These are phyloP conservation scores for Leptatherina wallacei DNA, from an alignment of 2,797 vertebrate species.

Conservation along the genomic window DNA sequence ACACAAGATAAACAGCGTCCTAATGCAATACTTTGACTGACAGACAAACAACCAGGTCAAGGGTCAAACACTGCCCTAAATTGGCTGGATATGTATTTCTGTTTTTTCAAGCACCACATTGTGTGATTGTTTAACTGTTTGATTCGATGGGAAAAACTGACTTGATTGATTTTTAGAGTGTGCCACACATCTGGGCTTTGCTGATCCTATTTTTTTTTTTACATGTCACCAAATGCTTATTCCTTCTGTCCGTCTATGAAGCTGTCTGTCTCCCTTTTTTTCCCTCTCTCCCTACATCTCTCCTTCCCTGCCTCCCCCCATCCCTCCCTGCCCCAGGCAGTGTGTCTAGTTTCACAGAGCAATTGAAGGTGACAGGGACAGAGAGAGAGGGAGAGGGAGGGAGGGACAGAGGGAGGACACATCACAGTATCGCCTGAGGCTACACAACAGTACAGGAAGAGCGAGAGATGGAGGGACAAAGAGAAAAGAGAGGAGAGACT, in stretches of 20 bases:
- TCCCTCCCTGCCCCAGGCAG: constrained; percentile 75
- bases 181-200: constrained; percentile 26
- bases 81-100: neutral
- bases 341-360: constrained; percentile 84
- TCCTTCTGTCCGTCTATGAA: constrained; percentile 71
- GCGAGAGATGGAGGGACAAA: constrained; percentile 77
- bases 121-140: neutral
- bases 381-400: constrained; percentile 81
- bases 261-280: constrained; percentile 62
- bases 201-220: constrained; percentile 30
- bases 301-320: constrained; percentile 31
- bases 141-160: neutral
- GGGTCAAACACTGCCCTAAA: constrained; percentile 38
- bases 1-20: neutral
- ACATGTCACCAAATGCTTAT: constrained; percentile 65
- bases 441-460: constrained; percentile 79
- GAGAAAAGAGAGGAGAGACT: constrained; percentile 69
- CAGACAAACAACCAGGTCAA: constrained; percentile 32
- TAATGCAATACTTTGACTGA: neutral
- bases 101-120: neutral
- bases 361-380: constrained; percentile 86
- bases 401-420: constrained; percentile 83
- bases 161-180: constrained; percentile 7
- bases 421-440: constrained; percentile 82
- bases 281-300: constrained; percentile 27